Evolutionary conservation across 1,140 invertebrate genomes (phyloP).

Genomic region (Aricia agestis): DNA sequence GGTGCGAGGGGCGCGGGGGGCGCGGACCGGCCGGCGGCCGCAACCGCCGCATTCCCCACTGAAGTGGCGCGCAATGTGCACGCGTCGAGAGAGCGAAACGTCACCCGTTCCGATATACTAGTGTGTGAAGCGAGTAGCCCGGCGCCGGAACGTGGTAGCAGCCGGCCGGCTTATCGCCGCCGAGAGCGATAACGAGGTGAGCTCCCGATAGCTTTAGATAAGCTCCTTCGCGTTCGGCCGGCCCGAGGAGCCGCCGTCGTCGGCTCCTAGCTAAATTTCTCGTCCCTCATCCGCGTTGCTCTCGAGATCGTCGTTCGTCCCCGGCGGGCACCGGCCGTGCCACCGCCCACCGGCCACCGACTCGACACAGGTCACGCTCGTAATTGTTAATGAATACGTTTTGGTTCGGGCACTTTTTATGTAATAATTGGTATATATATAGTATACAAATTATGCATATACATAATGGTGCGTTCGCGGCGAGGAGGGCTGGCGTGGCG

Average conservation of each 20-base stretch:
- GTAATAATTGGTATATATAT: no score
- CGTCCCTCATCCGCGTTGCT: background rate
- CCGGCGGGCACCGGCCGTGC: no score
- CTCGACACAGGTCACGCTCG: no score
- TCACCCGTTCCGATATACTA: conserved; percentile 20
- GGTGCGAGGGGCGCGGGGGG: conserved; percentile 42
- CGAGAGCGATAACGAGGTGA: conserved; percentile 65
- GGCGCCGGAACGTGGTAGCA: conserved; percentile 35
- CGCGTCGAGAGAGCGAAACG: conserved; percentile 25
- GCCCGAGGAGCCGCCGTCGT: background rate
- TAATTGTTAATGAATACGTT: no score
- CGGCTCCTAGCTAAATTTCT: background rate
- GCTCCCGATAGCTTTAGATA: conserved; percentile 66
- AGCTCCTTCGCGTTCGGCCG: conserved; percentile 41
- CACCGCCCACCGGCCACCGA: no score
- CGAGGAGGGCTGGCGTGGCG: no score
- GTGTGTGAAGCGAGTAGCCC: conserved; percentile 39
- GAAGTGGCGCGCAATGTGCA: conserved; percentile 31
- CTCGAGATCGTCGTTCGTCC: background rate
- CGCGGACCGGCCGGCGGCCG: conserved; percentile 39
- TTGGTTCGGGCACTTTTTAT: no score
- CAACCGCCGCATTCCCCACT: conserved; percentile 48
- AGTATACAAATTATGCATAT: no score
- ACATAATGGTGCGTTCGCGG: no score
- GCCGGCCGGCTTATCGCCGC: conserved; percentile 42